A percentile compares a stretch with the other conserved stretches of the same genome.
Conservation (phyloP, 2,888 invertebrate species). For the Netelia inedita region DNA sequence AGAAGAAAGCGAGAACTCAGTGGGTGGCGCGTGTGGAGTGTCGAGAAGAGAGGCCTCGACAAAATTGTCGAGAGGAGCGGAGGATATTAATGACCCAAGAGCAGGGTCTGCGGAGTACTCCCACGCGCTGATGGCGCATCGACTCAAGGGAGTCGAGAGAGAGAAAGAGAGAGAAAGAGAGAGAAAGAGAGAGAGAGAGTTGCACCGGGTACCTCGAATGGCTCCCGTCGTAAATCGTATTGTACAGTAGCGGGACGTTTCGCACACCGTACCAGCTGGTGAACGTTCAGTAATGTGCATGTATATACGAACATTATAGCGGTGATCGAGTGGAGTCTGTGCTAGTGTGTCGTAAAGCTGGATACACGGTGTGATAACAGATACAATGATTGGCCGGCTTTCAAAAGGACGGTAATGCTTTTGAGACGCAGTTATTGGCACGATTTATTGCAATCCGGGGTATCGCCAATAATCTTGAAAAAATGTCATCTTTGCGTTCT, state of each 20-base stretch:
- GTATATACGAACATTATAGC: constrained; percentile 1
- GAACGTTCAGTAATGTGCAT: constrained; percentile 37
- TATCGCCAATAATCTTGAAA: no score
- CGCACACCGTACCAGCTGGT: constrained; percentile 38
- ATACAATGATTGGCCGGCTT: background rate
- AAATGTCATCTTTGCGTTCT: no score
- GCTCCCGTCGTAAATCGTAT: constrained; percentile 54
- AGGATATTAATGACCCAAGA: constrained; percentile 54
- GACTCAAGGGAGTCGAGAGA: constrained; percentile 39
- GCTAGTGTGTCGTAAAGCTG: constrained; percentile 17
- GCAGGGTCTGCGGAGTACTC: constrained; percentile 34
- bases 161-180: no score
- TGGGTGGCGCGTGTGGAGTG: constrained; percentile 36
- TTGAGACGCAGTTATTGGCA: background rate
- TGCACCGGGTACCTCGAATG: constrained; percentile 19
- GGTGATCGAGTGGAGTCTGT: background rate
- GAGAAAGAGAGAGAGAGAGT: no score
- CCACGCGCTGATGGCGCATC: constrained; percentile 22
- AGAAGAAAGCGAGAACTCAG: background rate
- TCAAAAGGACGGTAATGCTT: background rate
- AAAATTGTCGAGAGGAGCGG: constrained; percentile 52
- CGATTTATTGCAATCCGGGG: background rate
- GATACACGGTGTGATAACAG: constrained; percentile 25
- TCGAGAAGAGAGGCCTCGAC: constrained; percentile 45
- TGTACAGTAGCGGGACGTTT: constrained; percentile 31